phyloP scores from a whole-genome alignment of 2,113 vertebrate species.

The Neotoma lepida region DNA sequence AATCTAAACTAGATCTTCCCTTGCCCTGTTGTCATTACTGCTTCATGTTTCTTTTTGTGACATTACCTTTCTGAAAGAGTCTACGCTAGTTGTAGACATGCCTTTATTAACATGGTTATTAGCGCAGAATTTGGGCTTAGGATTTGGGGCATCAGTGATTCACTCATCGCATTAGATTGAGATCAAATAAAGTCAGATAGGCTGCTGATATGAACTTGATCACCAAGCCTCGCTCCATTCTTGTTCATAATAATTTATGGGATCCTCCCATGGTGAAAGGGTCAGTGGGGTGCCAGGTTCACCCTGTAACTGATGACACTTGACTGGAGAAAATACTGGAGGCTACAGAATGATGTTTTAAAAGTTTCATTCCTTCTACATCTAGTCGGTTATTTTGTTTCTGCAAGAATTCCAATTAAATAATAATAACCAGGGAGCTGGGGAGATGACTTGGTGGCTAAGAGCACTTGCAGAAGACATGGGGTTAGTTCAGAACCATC shows the following conservation, averaged over 20 bases:
- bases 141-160: neutral
- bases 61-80: neutral
- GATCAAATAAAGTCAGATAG: neutral
- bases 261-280: neutral
- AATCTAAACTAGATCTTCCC: neutral
- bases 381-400: constrained; percentile 25
- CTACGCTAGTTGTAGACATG: neutral
- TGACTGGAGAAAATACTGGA: neutral
- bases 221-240: neutral
- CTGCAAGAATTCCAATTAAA: neutral
- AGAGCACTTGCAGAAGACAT: neutral
- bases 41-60: neutral
- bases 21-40: neutral
- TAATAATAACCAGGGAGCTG: no score
- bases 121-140: neutral
- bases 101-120: neutral
- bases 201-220: neutral
- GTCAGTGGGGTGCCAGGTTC: neutral
- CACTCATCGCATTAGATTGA: rapidly evolving
- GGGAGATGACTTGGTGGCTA: neutral
- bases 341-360: neutral
- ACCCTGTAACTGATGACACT: neutral
- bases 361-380: neutral
- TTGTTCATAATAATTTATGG: neutral
- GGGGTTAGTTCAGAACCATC: neutral